Base-by-base conservation (phyloP, 2,888 invertebrate species). In the Anoplius nigerrimus region DNA sequence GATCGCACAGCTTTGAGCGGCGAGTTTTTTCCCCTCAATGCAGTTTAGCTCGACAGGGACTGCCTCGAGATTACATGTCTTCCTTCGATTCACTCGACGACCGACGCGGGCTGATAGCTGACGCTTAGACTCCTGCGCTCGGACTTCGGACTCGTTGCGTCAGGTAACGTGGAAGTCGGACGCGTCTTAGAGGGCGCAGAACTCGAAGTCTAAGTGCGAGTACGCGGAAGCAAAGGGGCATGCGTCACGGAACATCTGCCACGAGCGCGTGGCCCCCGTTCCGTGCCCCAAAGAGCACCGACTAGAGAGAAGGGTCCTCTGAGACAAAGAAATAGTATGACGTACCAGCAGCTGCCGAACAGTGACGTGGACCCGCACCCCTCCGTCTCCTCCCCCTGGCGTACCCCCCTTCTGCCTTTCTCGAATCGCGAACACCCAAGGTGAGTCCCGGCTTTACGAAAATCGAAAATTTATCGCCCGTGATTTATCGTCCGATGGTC, bases 301-400 rank as follows among this genome's bases (percentile, higher is more conserved):
- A 79, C 75, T 27, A 58, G 58, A 78, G 79, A 81, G 85, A 82
- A 85, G 86, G 86, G 87, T 85, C 83, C 82, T 86, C 82, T 87
- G 88, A 89, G 88, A 88, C 88, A 88, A 89, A 88, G 88, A 88
- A 88, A 88, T 84, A 80, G 86, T 85, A 85, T 86, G 87, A 87
- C 86, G 86, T 87, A 82, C 83, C 60, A 84, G 87, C 88, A 88
- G 88, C 88, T 87, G 88, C 86, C 78, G 79, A 68, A 55, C 62
- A 67, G 83, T 86, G 87, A 87, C 87, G 88, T 86, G 71, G 76
- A 76, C 74, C 76, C 77, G 81, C 73, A 53, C 57, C 34, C 34
- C 34, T 34, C 34, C 34, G 34, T 34, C 34, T 3, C 24, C 24
- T 13, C 34, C 34, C 34, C 11, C 11, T 6, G 11, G 34, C n/a